Base-by-base conservation (phyloP, 2,888 invertebrate genomes). In the Limnephilus rhombicus region DNA sequence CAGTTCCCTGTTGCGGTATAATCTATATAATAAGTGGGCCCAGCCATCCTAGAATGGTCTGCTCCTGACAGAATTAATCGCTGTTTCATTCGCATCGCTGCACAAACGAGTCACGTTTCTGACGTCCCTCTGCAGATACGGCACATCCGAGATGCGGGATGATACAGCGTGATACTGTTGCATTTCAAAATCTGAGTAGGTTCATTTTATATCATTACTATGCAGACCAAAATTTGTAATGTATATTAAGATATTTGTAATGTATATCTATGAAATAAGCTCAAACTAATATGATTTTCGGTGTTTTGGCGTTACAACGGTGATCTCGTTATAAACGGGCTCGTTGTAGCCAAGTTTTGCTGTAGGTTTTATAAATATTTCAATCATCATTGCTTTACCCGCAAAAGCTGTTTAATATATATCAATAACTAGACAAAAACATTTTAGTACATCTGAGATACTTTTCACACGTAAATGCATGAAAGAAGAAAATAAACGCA, bases 31-130 rank as follows among this genome's bases (percentile, higher is more conserved):
- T 68, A 24, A 68, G 68, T 24, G 9, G 7, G 24, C n/a, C 24
- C 24, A 24, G 7, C 45, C 45, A 12, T 45, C 68, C 24, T 68
- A 68, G 4, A 68, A 41, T 85, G 34, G 85, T 34, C 85, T 85
- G 85, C 41, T 85, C 24, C 37, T 85, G 85, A 85, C 85, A 85
- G 37, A 85, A 24, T 41, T 85, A 85, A 85, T 85, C 41, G 41
- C 85, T n/a, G 24, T 68, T 68, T 68, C 68, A 68, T n/a, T 68
- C 68, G 68, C 68, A n/a, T 68, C 24, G 68, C 9, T 68, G 68
- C 68, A 68, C 68, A 68, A 18, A 24, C 68, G 68, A 68, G 24
- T n/a, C 68, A 68, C 11, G 68, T 24, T 68, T 24, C 68, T 24
- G 68, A 68, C 24, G 68, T 68, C 24, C 9, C 68, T 5, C 68